Conservation (phyloP, 2,888 invertebrate species). For the Dendrolimus pini region DNA sequence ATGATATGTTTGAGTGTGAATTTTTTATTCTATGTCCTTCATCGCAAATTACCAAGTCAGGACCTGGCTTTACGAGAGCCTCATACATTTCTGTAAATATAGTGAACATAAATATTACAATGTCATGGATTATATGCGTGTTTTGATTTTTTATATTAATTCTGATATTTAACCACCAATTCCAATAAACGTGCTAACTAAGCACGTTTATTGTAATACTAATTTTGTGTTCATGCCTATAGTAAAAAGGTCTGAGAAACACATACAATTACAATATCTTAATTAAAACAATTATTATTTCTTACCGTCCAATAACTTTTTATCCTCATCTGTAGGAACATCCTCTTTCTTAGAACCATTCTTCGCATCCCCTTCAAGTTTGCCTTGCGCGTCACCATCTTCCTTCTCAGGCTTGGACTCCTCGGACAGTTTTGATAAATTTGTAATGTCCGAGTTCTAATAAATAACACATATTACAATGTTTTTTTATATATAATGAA, state of each 20-base stretch:
- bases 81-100: constrained; percentile 83
- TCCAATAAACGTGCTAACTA: constrained; percentile 2
- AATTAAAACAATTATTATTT: neutral
- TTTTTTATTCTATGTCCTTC: constrained; percentile 99
- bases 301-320: constrained; percentile 84
- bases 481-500: neutral
- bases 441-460: constrained; percentile 45
- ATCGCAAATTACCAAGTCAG: constrained; percentile 96
- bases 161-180: neutral
- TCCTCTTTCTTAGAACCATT: constrained; percentile 76
- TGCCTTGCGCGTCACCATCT: constrained; percentile 52
- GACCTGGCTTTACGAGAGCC: constrained; percentile 92
- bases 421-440: constrained; percentile 42
- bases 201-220: too few species aligned
- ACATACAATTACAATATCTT: too few species aligned
- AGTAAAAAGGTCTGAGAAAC: too few species aligned
- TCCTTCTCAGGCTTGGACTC: constrained; percentile 48
- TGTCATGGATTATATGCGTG: too few species aligned
- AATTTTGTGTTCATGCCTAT: too few species aligned
- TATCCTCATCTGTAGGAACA: constrained; percentile 75
- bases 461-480: constrained; percentile 4
- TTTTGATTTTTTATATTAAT: too few species aligned
- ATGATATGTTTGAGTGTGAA: constrained; percentile 96
- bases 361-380: constrained; percentile 67
- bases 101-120: neutral